A percentile compares a stretch with the other conserved stretches of the same genome.
These are phyloP conservation scores for Hephaestus fuliginosus DNA, from an alignment of 2,797 vertebrate species.

Conservation along the genomic window DNA sequence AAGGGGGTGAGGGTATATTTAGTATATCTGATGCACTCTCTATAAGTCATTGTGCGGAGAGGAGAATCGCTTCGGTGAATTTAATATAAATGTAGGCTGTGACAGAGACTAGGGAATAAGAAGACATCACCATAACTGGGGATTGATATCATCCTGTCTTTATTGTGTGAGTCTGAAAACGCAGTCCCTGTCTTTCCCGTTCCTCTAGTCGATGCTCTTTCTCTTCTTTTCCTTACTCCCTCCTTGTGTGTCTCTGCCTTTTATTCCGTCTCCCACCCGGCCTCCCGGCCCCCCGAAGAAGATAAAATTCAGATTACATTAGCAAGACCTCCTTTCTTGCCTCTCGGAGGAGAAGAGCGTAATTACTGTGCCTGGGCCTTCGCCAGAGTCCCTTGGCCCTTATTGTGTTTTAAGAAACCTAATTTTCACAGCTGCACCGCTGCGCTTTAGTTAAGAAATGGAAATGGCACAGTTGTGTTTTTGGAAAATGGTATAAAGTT, in stretches of 20 bases:
- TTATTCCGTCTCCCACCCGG: constrained; percentile 47
- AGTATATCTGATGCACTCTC: constrained; percentile 59
- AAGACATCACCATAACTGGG: constrained; percentile 55
- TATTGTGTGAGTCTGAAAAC: constrained; percentile 62
- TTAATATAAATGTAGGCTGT: constrained; percentile 62
- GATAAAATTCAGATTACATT: constrained; percentile 72
- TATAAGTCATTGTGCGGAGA: constrained; percentile 54
- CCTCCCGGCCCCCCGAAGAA: constrained; percentile 50
- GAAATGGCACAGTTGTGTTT: constrained; percentile 44
- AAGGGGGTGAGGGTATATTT: constrained; percentile 57
- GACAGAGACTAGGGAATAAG: constrained; percentile 57
- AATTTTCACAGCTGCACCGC: constrained; percentile 53
- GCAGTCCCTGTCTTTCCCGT: constrained; percentile 45
- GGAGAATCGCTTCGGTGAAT: constrained; percentile 52
- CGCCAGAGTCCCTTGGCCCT: constrained; percentile 49
- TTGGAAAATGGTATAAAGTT: constrained; percentile 21
- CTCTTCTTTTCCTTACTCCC: constrained; percentile 30
- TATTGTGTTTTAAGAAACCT: constrained; percentile 63
- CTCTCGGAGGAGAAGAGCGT: constrained; percentile 63
- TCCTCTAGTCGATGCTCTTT: constrained; percentile 38
- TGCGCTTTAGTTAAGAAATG: constrained; percentile 51
- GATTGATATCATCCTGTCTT: constrained; percentile 65
- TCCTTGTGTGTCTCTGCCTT: constrained; percentile 36
- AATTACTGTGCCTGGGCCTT: constrained; percentile 71
- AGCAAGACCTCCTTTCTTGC: constrained; percentile 67